A percentile compares a stretch with the other conserved stretches of the same genome.
phyloP scores from a whole-genome alignment of 2,888 invertebrate genomes.

The Ceraclea dissimilis region DNA sequence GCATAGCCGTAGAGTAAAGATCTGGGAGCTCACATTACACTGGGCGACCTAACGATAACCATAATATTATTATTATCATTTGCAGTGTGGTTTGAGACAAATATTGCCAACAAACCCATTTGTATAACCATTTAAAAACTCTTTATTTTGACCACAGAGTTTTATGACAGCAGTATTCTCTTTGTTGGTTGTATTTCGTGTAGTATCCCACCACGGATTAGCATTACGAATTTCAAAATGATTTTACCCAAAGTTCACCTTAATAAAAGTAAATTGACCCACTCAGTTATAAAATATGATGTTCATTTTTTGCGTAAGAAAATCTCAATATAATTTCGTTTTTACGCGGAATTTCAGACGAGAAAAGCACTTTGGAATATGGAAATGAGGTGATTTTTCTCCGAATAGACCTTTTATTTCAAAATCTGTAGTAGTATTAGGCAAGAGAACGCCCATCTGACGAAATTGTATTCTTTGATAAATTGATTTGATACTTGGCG shows the following conservation, averaged over 20 bases:
- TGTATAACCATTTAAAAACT: no score
- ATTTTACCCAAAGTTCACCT: slow-evolving; percentile 1
- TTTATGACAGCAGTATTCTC: not conserved
- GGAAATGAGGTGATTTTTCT: slow-evolving; percentile 20
- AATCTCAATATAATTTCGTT: slow-evolving; percentile 1
- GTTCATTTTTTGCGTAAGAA: not conserved
- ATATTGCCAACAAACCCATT: no score
- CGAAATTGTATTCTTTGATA: slow-evolving; percentile 15
- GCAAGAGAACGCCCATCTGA: not conserved
- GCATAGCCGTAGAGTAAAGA: no score
- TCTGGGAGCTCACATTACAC: no score
- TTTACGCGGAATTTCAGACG: not conserved
- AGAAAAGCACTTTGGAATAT: slow-evolving; percentile 2
- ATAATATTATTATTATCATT: no score
- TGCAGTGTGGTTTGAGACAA: no score
- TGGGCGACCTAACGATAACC: no score
- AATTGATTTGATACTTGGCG: slow-evolving; percentile 12
- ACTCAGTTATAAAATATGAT: not conserved
- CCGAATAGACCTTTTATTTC: slow-evolving; percentile 12
- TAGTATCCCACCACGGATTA: not conserved
- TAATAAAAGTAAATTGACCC: slow-evolving; percentile 2
- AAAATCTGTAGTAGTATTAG: slow-evolving; percentile 1
- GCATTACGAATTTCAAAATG: not conserved
- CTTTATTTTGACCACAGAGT: no score
- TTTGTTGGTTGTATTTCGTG: not conserved